phyloP scores from a whole-genome alignment of 1,140 invertebrate genomes.

The Aphidius gifuensis region DNA sequence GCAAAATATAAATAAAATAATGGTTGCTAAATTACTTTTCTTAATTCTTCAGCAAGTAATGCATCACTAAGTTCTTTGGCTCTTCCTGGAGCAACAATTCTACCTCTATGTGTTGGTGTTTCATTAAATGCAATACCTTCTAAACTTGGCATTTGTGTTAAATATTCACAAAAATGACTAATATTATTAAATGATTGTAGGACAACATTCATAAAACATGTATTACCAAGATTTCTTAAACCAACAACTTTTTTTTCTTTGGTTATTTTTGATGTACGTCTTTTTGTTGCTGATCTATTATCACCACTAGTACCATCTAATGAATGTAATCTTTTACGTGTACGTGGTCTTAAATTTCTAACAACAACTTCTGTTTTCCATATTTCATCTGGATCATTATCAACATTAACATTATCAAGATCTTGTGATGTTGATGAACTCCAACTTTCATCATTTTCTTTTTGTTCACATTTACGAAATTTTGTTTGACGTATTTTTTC shows the following conservation, averaged over 20 bases:
- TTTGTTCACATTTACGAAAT: slow-evolving; percentile 46
- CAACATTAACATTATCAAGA: slow-evolving; percentile 39
- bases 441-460: slow-evolving; percentile 50
- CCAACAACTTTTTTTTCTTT: slow-evolving; percentile 71
- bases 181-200: slow-evolving; percentile 84
- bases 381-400: slow-evolving; percentile 37
- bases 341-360: slow-evolving; percentile 59
- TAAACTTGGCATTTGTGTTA: slow-evolving; percentile 74
- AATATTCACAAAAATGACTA: slow-evolving; percentile 79
- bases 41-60: slow-evolving; percentile 73
- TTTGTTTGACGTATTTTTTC: slow-evolving; percentile 59
- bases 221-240: slow-evolving; percentile 81
- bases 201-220: slow-evolving; percentile 88
- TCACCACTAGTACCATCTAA: slow-evolving; percentile 58
- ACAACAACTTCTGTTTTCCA: slow-evolving; percentile 58
- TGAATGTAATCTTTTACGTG: slow-evolving; percentile 61
- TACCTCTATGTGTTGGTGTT: slow-evolving; percentile 58
- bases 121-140: slow-evolving; percentile 58
- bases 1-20: slow-evolving; percentile 1
- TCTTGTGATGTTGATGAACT: slow-evolving; percentile 39
- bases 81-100: slow-evolving; percentile 63
- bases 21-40: slow-evolving; percentile 54
- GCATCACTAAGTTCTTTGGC: slow-evolving; percentile 65
- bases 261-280: slow-evolving; percentile 52
- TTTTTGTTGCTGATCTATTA: slow-evolving; percentile 51